phyloP scores from a whole-genome alignment of 2,888 invertebrate species.

The Hirtodrosophila confusa region DNA sequence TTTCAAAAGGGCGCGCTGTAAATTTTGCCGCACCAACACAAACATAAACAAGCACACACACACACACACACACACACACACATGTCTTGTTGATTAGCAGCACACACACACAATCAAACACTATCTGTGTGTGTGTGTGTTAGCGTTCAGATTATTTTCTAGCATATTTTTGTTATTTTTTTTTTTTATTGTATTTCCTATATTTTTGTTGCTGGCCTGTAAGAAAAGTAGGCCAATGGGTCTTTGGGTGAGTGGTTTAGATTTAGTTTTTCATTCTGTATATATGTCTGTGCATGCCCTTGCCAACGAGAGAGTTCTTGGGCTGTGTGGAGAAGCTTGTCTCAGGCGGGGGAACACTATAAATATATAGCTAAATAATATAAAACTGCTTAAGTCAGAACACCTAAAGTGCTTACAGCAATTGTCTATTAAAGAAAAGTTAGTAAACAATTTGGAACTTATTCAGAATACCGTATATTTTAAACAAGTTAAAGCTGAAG shows the following conservation, averaged over 20 bases:
- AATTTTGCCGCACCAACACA: conserved; percentile 59
- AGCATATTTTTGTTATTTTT: conserved; percentile 44
- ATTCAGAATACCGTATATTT: no score
- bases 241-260: conserved; percentile 80
- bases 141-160: conserved; percentile 76
- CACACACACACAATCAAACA: conserved; percentile 32
- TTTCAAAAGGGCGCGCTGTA: conserved; percentile 72
- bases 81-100: conserved; percentile 58
- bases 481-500: no score
- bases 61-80: conserved; percentile 28
- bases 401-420: no score
- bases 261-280: conserved; percentile 54
- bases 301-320: conserved; percentile 36
- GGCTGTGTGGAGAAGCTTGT: conserved; percentile 19
- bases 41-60: conserved; percentile 21
- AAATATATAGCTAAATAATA: no score
- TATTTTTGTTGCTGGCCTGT: conserved; percentile 60
- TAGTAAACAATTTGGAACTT: no score
- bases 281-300: conserved; percentile 40
- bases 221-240: conserved; percentile 81
- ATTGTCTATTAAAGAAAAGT: no score
- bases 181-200: conserved; percentile 61
- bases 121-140: conserved; percentile 37
- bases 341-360: no score
- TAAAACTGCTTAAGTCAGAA: no score